These are phyloP conservation scores for Drepana falcataria DNA, from an alignment of 2,888 invertebrate genomes.

Conservation along the genomic window DNA sequence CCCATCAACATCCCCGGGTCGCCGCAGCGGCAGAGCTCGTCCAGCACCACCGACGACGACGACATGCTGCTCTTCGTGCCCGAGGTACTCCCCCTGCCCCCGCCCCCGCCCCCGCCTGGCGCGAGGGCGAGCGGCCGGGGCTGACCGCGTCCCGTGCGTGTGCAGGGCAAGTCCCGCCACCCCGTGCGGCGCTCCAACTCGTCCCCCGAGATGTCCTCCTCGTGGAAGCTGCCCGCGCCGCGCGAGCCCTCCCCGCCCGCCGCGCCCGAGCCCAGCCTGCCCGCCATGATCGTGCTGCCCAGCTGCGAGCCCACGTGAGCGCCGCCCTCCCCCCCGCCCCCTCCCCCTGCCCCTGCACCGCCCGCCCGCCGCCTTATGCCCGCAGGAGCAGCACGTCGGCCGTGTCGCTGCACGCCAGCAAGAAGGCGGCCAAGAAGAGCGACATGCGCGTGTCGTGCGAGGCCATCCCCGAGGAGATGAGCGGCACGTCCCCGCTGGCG, in stretches of 20 bases:
- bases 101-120: too few relatives aligned
- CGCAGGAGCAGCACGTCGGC: conserved; percentile 13
- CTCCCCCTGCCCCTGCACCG: neutral
- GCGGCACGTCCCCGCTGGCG: conserved; percentile 84
- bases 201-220: conserved; percentile 94
- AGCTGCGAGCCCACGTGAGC: conserved; percentile 54
- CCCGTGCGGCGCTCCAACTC: conserved; percentile 93
- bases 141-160: neutral
- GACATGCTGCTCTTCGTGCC: conserved; percentile 65
- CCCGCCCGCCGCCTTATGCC: neutral
- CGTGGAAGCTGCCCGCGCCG: conserved; percentile 82
- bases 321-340: neutral
- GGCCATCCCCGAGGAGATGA: conserved; percentile 93
- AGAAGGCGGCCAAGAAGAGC: conserved; percentile 84
- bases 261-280: conserved; percentile 4
- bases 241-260: conserved; percentile 2
- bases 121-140: too few relatives aligned
- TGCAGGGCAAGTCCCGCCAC: conserved; percentile 82
- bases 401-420: conserved; percentile 60
- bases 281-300: conserved; percentile 51
- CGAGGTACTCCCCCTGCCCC: conserved; percentile 32
- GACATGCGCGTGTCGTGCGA: conserved; percentile 92
- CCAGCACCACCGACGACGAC: conserved; percentile 66
- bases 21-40: conserved; percentile 66
- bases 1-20: conserved; percentile 83